phyloP scores from a whole-genome alignment of 2,797 vertebrate species.

The Neomorphus geoffroyi region DNA sequence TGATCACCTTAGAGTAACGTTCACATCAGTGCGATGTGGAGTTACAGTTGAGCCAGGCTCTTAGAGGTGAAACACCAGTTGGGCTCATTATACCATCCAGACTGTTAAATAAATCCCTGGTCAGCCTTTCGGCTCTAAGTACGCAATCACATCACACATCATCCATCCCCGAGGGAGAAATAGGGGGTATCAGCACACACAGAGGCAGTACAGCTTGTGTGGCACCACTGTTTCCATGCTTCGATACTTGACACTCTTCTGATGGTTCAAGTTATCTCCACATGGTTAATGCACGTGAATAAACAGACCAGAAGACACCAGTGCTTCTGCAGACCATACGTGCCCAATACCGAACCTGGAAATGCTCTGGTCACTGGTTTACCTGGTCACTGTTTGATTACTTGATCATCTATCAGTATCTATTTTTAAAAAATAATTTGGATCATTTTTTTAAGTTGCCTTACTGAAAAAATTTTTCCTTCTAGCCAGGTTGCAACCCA shows the following conservation, averaged over 20 bases:
- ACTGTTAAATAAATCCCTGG: neutral
- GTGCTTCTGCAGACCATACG: neutral
- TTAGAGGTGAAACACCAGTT: neutral
- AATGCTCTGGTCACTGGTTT: neutral
- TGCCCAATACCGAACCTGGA: neutral
- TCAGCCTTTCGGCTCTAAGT: neutral
- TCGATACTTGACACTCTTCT: neutral
- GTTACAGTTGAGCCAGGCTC: neutral
- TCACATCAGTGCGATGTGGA: neutral
- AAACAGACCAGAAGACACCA: neutral
- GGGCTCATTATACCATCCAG: neutral
- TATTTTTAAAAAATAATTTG: neutral
- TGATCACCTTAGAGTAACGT: neutral
- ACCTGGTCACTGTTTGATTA: neutral
- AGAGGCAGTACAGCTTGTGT: neutral
- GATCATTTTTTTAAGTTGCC: neutral
- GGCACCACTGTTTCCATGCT: neutral
- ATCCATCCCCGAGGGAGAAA: neutral
- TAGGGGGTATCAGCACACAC: neutral
- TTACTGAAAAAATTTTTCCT: neutral
- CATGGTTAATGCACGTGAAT: accelerated
- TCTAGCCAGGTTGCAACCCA: neutral
- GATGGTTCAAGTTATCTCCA: neutral
- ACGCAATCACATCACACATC: neutral
- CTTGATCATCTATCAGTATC: neutral